Evolutionary conservation across 2,888 invertebrate species (phyloP), one percentile per base, ranked within the genome.

Genomic region (Nomada ferruginata): DNA sequence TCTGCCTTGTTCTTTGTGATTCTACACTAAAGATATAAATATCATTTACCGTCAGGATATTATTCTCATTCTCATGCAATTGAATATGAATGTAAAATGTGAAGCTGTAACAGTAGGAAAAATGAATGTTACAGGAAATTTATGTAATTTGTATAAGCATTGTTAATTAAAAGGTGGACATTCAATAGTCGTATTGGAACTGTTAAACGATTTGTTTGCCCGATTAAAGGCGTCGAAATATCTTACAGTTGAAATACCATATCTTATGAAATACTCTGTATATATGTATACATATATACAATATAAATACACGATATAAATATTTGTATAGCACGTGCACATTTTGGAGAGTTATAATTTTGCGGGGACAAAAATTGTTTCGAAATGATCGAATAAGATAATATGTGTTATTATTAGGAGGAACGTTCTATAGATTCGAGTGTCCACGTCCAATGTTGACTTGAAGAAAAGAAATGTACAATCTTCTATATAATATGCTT

Each of bases 291-390:
- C 61, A 13, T 47, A 82, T 75, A 63, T 26, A 71, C 57, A 3
- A 4, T 47, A 76, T 59, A 64, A 66, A 52, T 64, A 76, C 74
- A 82, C 61, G 63, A 47, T 76, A 76, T 76, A 76, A 80, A 70
- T 73, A 76, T 73, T 76, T 73, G 76, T 79, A 82, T 76, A 84
- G 70, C 66, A 75, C 71, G 47, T 60, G 71, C 70, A 74, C 64
- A 73, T 76, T 83, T 76, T 72, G 64, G 50, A 76, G 44, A 65
- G 66, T 76, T 79, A 83, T 79, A 61, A 83, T 84, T 79, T 84
- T 47, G 68, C 50, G 59, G 52, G 26, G 59, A 78, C 18, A 52
- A 82, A 53, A 76, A 13, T 82, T 72, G 60, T 79, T 83, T 83
- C 44, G 55, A 59, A 79, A 65, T 63, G 47, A 59, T 50, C 36